Percentiles rank a stretch among this genome's conserved stretches.
phyloP scores from a whole-genome alignment of 1,140 invertebrate species.

The Eumaeus atala region DNA sequence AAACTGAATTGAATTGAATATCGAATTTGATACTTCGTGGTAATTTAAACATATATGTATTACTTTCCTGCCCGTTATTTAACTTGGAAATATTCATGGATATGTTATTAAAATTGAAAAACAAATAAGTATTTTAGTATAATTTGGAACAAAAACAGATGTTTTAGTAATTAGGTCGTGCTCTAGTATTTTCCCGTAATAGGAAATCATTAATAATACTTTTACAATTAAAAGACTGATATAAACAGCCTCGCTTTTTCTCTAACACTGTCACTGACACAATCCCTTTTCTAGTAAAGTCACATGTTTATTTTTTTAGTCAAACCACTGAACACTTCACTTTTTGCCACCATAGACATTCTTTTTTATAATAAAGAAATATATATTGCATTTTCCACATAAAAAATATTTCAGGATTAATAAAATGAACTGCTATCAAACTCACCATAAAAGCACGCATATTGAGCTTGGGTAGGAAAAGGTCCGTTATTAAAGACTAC shows the following conservation, averaged over 20 bases:
- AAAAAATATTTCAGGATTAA: conserved; percentile 21
- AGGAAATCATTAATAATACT: conserved; percentile 13
- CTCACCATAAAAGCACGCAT: conserved; percentile 69
- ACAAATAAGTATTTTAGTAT: too few relatives aligned
- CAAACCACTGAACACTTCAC: conserved; percentile 50
- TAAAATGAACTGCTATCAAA: conserved; percentile 34
- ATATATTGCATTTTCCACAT: conserved; percentile 49
- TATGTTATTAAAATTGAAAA: too few relatives aligned
- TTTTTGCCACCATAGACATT: conserved; percentile 26
- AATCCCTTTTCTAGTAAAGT: conserved; percentile 1
- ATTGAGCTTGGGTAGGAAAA: conserved; percentile 42
- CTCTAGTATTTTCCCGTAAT: background rate
- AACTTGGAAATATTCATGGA: too few relatives aligned
- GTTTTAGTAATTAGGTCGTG: background rate
- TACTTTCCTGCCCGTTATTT: too few relatives aligned
- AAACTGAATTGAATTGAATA: conserved; percentile 6
- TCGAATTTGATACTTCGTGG: background rate
- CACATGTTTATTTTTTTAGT: conserved; percentile 1
- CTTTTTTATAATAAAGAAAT: conserved; percentile 21
- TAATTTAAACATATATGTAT: background rate
- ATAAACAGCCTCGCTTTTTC: background rate
- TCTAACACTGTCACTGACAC: background rate
- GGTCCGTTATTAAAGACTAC: conserved; percentile 27
- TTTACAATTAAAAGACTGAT: background rate
- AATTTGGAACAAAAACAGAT: too few relatives aligned